Evolutionary conservation across 2,888 invertebrate species (phyloP), one percentile per base, ranked within the genome.

Genomic region (Acleris holmiana): DNA sequence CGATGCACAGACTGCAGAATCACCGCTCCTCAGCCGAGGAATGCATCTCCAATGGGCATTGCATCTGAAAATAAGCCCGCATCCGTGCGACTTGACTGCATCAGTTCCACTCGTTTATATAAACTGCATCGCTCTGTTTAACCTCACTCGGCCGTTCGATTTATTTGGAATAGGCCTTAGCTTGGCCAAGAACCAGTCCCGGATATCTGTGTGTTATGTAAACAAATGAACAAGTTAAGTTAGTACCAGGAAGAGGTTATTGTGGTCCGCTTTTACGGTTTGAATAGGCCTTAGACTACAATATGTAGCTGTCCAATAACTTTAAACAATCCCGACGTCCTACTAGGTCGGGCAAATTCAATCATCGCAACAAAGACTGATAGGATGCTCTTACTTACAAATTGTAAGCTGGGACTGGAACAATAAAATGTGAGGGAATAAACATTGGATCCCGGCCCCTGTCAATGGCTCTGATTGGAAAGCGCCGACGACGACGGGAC

Each of bases 401-500:
- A 55, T 60, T 65, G 59, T 49, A 54, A 49, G 59, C 59, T 59
- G 59, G 48, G 59, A 59, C 40, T 41, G 15, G 44, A 54, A 65
- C 60, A 64, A 64, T 64, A 64, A 64, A 64, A 65, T 60, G 67
- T 56, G 68, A 69, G 70, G 68, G 76, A 79, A 83, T 77, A 78
- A 79, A 77, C 71, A 74, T 76, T 71, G 67, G 66, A 74, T 70
- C 65, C 70, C 61, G 71, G 74, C 80, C 83, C 83, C 74, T 82
- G 83, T 86, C 85, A 86, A 86, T 86, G 83, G 73, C 76, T 73
- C 76, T 86, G 87, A 86, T 85, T 85, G 84, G 82, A 78, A 79
- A 72, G 74, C 67, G 69, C 58, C 68, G 47, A 18, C 40, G 53
- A 58, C 68, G 47, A 18, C 40, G 53, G 58, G 29, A 41, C 58